Percentiles rank a stretch among this genome's conserved stretches.
These are phyloP conservation scores for Paracyclopina nana DNA, from an alignment of 1,140 invertebrate genomes.

Conservation along the genomic window DNA sequence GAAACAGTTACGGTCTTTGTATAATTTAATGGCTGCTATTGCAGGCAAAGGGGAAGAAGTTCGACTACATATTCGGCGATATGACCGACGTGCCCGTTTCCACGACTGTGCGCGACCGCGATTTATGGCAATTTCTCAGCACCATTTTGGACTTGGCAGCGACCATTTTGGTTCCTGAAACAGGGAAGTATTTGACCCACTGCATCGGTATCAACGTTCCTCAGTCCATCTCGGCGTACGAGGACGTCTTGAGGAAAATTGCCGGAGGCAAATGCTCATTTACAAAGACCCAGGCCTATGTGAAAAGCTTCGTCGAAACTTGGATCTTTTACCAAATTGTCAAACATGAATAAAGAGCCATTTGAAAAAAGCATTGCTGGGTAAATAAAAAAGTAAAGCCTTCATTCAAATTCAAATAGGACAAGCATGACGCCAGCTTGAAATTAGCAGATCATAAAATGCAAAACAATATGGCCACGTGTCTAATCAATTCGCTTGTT, in stretches of 20 bases:
- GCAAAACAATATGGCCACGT: no score
- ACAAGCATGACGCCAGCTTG: no score
- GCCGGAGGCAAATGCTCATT: background rate
- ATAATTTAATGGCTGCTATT: no score
- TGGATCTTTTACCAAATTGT: constrained; percentile 11
- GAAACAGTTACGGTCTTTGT: no score
- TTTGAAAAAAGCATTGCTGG: no score
- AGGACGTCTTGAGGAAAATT: background rate
- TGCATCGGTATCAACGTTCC: constrained; percentile 1
- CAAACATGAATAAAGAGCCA: background rate
- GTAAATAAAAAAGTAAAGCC: no score
- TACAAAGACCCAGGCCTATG: background rate
- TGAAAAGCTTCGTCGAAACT: background rate
- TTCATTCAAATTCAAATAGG: no score
- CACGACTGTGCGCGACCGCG: background rate
- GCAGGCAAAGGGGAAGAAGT: no score
- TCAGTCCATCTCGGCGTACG: background rate
- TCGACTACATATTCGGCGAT: constrained; percentile 9
- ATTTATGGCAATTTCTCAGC: background rate
- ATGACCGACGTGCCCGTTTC: constrained; percentile 11
- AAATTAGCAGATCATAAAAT: no score
- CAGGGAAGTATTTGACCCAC: constrained; percentile 7
- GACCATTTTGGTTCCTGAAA: background rate
- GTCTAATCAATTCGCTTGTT: no score
- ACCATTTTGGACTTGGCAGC: background rate